Conservation (phyloP, 2,888 invertebrate species). For the Pelosia muscerda region DNA sequence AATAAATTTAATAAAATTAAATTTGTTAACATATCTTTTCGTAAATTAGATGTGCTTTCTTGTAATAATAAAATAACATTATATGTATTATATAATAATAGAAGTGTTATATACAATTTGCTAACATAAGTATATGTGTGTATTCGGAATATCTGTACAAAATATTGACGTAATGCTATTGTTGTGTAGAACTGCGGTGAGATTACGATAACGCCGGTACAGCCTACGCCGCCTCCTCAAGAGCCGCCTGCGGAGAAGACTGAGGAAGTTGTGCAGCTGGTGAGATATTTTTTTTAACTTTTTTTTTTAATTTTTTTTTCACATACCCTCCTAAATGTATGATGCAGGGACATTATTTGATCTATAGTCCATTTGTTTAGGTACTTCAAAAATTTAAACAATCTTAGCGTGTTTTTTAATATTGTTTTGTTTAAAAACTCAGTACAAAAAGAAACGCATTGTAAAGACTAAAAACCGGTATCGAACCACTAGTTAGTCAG, state of each 20-base stretch:
- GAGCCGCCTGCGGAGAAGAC: constrained; percentile 73
- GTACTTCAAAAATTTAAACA: too few relatives aligned
- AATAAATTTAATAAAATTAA: background rate
- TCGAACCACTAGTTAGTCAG: too few relatives aligned
- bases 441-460: too few relatives aligned
- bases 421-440: too few relatives aligned
- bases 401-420: too few relatives aligned
- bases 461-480: too few relatives aligned
- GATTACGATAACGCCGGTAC: constrained; percentile 87
- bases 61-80: constrained; percentile 3
- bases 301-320: too few relatives aligned
- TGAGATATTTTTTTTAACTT: constrained; percentile 51
- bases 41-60: constrained; percentile 28
- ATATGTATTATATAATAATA: background rate
- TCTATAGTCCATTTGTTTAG: too few relatives aligned
- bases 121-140: constrained; percentile 6
- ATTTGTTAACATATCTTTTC: background rate
- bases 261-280: constrained; percentile 81
- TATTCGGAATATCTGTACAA: background rate
- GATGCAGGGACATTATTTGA: too few relatives aligned
- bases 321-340: too few relatives aligned
- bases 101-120: background rate
- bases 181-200: constrained; percentile 85
- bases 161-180: constrained; percentile 16
- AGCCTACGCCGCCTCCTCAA: constrained; percentile 73